These are phyloP conservation scores for Papilio elwesi DNA, from an alignment of 2,888 invertebrate genomes.

Conservation along the genomic window DNA sequence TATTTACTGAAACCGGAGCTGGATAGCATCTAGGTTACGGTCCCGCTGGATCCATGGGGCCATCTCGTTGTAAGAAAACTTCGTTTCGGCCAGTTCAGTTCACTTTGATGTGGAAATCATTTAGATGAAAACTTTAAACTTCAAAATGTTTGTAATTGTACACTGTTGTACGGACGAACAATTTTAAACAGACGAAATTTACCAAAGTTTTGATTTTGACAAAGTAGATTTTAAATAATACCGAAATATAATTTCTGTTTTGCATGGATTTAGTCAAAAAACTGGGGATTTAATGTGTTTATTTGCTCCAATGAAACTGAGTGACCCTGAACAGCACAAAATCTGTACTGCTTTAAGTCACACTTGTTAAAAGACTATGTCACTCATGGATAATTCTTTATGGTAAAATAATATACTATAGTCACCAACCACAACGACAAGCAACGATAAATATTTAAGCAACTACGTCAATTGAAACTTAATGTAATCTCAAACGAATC, in stretches of 20 bases:
- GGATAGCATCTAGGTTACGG: conserved; percentile 41
- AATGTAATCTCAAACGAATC: conserved; percentile 2
- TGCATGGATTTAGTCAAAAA: neutral
- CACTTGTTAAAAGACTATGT: too few species aligned
- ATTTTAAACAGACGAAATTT: too few species aligned
- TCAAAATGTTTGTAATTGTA: neutral
- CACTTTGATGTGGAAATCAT: conserved; percentile 11
- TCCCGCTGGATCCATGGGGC: conserved; percentile 15
- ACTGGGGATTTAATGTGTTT: neutral
- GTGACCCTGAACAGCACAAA: too few species aligned
- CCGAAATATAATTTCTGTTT: neutral
- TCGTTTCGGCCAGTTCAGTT: neutral
- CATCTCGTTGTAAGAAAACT: conserved; percentile 23
- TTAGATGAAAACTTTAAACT: neutral
- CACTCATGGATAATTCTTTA: neutral
- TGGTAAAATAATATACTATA: neutral
- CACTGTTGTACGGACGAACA: too few species aligned
- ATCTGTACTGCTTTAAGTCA: too few species aligned
- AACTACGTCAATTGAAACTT: neutral
- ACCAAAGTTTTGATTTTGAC: neutral
- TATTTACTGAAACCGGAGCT: conserved; percentile 43
- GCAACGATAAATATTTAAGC: neutral
- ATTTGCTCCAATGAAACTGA: too few species aligned
- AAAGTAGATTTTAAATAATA: neutral
- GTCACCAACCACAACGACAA: neutral